phyloP scores from a whole-genome alignment of 1,140 invertebrate species.

The Aphelenchoides avenae region DNA sequence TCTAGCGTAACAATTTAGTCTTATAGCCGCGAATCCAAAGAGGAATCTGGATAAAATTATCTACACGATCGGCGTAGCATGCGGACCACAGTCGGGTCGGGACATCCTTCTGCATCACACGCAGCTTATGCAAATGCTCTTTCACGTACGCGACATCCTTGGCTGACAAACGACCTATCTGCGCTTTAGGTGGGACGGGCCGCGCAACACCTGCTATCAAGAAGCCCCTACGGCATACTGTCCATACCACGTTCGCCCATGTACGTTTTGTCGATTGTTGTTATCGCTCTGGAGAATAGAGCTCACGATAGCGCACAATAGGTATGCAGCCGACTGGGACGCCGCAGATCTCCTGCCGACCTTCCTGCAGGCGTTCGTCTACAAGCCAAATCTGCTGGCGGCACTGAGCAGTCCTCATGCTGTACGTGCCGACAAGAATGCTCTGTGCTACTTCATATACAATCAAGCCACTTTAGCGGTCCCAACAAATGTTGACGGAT shows the following conservation, averaged over 20 bases:
- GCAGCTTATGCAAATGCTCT: constrained; percentile 46
- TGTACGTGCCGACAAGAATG: constrained; percentile 18
- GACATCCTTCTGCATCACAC: constrained; percentile 46
- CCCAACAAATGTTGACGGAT: constrained; percentile 39
- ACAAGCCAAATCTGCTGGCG: constrained; percentile 49
- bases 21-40: constrained; percentile 45
- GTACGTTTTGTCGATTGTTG: too few relatives aligned
- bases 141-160: constrained; percentile 36
- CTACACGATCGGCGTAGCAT: constrained; percentile 52
- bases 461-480: neutral
- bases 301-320: too few relatives aligned
- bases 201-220: constrained; percentile 49
- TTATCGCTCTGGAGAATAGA: too few relatives aligned
- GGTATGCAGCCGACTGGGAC: constrained; percentile 55
- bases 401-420: constrained; percentile 50
- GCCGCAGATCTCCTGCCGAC: constrained; percentile 52
- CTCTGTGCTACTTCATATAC: too few relatives aligned
- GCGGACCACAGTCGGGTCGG: constrained; percentile 37
- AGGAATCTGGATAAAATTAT: constrained; percentile 54
- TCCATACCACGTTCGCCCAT: constrained; percentile 39
- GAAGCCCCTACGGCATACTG: constrained; percentile 51
- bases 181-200: constrained; percentile 50
- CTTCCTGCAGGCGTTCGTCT: constrained; percentile 52
- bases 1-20: neutral
- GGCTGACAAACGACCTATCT: neutral